Evolutionary conservation across 2,113 vertebrate species (phyloP).

Genomic region (Psammodynastes pulverulentus): DNA sequence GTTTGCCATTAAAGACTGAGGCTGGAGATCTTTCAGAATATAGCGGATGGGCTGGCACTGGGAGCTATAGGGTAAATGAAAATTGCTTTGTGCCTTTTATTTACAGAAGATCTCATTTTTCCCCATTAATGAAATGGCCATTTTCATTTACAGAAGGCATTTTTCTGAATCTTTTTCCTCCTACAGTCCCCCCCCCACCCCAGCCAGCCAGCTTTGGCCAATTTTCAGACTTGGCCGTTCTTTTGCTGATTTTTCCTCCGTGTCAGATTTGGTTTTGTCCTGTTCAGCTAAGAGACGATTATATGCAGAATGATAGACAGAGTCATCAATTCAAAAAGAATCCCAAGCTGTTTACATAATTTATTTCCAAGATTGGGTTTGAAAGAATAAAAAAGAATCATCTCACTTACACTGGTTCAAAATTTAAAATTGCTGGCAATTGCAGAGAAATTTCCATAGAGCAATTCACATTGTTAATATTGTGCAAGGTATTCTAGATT

Average conservation of each 20-base stretch:
- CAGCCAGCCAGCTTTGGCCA: neutral
- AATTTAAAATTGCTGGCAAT: neutral
- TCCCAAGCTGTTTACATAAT: neutral
- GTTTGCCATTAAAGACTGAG: neutral
- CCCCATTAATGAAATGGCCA: neutral
- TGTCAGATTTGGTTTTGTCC: neutral
- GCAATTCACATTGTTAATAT: conserved; percentile 8
- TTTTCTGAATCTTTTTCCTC: neutral
- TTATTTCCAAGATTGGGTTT: neutral
- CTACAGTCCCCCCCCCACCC: neutral
- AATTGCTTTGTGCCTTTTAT: neutral
- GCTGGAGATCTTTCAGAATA: neutral
- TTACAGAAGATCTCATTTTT: neutral
- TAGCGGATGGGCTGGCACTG: neutral
- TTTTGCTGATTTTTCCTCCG: neutral
- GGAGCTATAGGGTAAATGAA: neutral
- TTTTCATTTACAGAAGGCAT: neutral
- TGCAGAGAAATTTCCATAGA: neutral
- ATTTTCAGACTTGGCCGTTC: neutral
- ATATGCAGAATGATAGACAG: neutral
- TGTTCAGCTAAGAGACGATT: neutral
- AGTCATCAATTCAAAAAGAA: neutral
- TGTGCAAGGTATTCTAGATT: neutral
- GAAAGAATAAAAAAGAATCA: neutral
- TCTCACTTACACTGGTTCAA: neutral